These are phyloP conservation scores for Onthophagus taurus DNA, from an alignment of 1,140 invertebrate genomes.

Conservation along the genomic window DNA sequence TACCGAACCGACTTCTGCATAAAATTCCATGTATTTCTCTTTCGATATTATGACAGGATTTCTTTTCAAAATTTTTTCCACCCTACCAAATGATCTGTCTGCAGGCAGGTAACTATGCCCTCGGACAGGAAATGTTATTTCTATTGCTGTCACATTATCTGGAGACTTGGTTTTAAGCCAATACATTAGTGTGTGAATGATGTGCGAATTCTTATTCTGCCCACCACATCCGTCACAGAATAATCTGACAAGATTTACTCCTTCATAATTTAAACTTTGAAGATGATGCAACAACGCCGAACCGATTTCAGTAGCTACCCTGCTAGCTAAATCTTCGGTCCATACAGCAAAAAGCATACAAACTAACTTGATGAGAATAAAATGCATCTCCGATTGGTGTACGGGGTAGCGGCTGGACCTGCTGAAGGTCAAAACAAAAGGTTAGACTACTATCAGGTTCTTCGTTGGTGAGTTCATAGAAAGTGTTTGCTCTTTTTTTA, in stretches of 20 bases:
- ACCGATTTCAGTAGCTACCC: constrained; percentile 9
- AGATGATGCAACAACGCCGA: constrained; percentile 8
- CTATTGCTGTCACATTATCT: background rate
- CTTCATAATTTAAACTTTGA: background rate
- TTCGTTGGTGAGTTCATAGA: constrained; percentile 14
- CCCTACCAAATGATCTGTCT: constrained; percentile 25
- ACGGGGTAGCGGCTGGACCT: constrained; percentile 20
- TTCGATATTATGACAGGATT: constrained; percentile 13
- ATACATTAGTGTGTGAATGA: constrained; percentile 3
- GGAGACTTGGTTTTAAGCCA: constrained; percentile 7
- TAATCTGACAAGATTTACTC: constrained; percentile 16
- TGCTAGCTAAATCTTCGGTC: constrained; percentile 5
- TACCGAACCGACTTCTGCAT: background rate
- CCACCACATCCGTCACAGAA: constrained; percentile 25
- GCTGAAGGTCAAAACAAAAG: constrained; percentile 25
- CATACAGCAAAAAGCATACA: constrained; percentile 10
- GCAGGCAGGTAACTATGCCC: constrained; percentile 24
- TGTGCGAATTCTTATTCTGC: constrained; percentile 25
- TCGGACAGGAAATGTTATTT: constrained; percentile 21
- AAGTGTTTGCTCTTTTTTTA: constrained; percentile 12
- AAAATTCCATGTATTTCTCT: constrained; percentile 13
- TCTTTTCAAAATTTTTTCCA: constrained; percentile 24
- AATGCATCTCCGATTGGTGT: constrained; percentile 22
- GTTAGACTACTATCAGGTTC: constrained; percentile 15
- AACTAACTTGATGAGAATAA: constrained; percentile 11